Conservation (phyloP, 2,113 vertebrate genomes). For the Naja naja region DNA sequence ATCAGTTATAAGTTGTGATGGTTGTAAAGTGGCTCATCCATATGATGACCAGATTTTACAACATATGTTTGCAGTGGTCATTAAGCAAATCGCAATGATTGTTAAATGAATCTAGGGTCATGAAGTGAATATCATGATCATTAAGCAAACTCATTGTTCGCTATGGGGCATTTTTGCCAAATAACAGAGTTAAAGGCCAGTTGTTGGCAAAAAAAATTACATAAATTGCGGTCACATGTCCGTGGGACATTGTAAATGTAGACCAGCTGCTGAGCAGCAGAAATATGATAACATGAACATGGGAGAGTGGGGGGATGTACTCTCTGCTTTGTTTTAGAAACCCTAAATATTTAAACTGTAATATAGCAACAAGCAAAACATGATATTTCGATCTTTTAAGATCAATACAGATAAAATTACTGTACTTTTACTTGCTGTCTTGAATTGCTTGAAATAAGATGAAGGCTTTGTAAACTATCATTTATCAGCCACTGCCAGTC, state of each 20-base stretch:
- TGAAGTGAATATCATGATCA: neutral
- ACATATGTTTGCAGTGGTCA: neutral
- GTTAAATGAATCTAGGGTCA: neutral
- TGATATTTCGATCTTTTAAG: neutral
- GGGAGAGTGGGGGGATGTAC: neutral
- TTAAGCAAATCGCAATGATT: neutral
- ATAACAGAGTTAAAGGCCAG: neutral
- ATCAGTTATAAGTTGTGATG: neutral
- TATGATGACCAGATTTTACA: too few species aligned
- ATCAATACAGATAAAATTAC: neutral
- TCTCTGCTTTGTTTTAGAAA: neutral
- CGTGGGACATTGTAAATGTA: neutral
- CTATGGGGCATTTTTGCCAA: neutral
- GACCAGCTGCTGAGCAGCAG: neutral
- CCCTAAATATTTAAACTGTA: neutral
- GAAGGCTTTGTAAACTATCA: slow-evolving; percentile 82
- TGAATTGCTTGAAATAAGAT: slow-evolving; percentile 72
- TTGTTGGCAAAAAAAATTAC: neutral
- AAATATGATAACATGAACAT: neutral
- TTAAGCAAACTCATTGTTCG: neutral
- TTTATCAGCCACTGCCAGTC: slow-evolving; percentile 90
- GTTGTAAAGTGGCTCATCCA: neutral
- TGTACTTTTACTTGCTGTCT: slow-evolving; percentile 80
- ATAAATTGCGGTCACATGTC: neutral
- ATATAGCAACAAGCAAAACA: neutral